phyloP scores from a whole-genome alignment of 1,140 invertebrate species.

The Drosophila bipectinata region DNA sequence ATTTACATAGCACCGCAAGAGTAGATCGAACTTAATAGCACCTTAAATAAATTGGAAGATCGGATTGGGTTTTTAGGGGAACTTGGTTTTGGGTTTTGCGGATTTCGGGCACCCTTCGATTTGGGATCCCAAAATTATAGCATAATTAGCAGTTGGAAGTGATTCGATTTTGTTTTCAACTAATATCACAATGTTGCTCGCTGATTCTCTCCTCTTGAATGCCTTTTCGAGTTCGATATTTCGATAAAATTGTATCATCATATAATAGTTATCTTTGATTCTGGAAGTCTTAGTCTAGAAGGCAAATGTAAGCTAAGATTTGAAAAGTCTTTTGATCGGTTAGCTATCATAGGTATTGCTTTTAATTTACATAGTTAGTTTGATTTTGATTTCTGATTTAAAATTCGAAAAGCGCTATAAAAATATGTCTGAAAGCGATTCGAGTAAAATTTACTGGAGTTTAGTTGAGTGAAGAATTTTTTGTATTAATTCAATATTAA shows the following conservation, averaged over 20 bases:
- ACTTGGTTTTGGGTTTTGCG: background rate
- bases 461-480: constrained; percentile 31
- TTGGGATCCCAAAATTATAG: constrained; percentile 50
- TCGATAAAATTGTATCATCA: constrained; percentile 13
- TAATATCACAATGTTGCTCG: constrained; percentile 82
- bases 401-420: constrained; percentile 79
- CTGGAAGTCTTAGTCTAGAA: constrained; percentile 60
- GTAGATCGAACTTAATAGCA: constrained; percentile 43
- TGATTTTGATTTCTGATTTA: constrained; percentile 46
- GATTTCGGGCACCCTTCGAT: background rate
- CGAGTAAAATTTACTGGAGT: constrained; percentile 63
- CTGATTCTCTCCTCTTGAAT: constrained; percentile 62
- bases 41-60: constrained; percentile 48
- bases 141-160: constrained; percentile 75
- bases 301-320: constrained; percentile 80
- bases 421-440: constrained; percentile 75
- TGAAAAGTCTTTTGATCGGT: constrained; percentile 73
- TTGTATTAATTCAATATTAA: constrained; percentile 12
- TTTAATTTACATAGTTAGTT: constrained; percentile 62
- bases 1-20: constrained; percentile 44
- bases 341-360: constrained; percentile 69
- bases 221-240: constrained; percentile 25
- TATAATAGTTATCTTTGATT: constrained; percentile 50
- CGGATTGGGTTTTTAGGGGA: constrained; percentile 20
- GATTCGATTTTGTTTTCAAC: constrained; percentile 79